phyloP scores from a whole-genome alignment of 2,888 invertebrate genomes.

The Eilema griseolum region DNA sequence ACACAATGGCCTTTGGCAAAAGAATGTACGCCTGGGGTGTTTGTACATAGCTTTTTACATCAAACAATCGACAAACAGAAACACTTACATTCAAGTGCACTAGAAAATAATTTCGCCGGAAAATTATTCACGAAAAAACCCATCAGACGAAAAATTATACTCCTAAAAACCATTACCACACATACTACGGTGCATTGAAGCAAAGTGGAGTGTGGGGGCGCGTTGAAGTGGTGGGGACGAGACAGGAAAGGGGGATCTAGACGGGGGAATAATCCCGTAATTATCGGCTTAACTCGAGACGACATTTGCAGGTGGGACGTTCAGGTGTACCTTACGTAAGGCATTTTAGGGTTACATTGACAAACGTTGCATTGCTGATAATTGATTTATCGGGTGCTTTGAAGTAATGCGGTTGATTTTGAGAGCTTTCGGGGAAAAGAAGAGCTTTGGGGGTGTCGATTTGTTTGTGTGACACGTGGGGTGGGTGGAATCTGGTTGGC shows the following conservation, averaged over 20 bases:
- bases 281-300: conserved; percentile 86
- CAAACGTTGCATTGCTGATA: conserved; percentile 64
- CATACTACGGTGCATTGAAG: conserved; percentile 80
- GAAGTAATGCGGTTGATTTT: conserved; percentile 54
- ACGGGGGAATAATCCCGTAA: conserved; percentile 81
- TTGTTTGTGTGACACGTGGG: conserved; percentile 26
- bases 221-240: conserved; percentile 57
- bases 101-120: conserved; percentile 63
- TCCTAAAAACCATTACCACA: conserved; percentile 82
- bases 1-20: conserved; percentile 7
- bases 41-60: conserved; percentile 44
- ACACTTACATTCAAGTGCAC: conserved; percentile 53
- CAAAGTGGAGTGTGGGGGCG: conserved; percentile 70
- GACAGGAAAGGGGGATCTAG: conserved; percentile 60
- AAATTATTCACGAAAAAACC: conserved; percentile 73
- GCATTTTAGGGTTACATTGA: conserved; percentile 69
- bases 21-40: conserved; percentile 29
- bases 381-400: conserved; percentile 73
- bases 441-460: conserved; percentile 24
- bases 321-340: conserved; percentile 61
- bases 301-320: conserved; percentile 81
- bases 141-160: conserved; percentile 81
- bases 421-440: conserved; percentile 36
- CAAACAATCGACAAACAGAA: conserved; percentile 59
- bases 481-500: conserved; percentile 21